Evolutionary conservation across 2,797 vertebrate species (phyloP).

Genomic region (Vultur gryphus): DNA sequence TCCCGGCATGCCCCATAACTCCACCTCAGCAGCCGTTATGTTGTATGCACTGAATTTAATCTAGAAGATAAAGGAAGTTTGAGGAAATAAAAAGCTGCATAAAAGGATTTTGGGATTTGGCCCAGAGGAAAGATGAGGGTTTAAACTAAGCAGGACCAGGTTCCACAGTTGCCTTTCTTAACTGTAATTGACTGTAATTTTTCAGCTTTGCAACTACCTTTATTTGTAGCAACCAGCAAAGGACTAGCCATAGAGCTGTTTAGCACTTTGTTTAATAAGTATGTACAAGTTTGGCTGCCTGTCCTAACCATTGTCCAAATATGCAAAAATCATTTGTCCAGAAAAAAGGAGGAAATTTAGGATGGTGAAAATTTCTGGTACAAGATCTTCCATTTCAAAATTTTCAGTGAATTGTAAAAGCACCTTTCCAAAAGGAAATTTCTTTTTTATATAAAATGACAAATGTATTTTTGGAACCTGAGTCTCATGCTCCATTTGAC

Average conservation of each 20-base stretch:
- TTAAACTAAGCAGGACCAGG: neutral
- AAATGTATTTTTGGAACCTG: neutral
- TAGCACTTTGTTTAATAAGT: neutral
- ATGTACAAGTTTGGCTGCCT: neutral
- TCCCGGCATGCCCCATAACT: neutral
- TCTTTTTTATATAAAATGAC: neutral
- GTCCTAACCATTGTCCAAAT: neutral
- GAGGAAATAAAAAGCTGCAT: neutral
- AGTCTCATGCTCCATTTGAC: neutral
- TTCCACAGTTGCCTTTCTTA: neutral
- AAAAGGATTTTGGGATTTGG: neutral
- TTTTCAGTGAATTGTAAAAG: neutral
- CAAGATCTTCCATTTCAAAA: neutral
- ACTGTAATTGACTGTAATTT: neutral
- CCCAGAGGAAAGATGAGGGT: neutral
- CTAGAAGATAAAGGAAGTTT: slow-evolving; percentile 1
- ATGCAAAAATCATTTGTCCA: neutral
- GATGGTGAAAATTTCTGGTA: neutral
- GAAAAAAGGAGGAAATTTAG: neutral
- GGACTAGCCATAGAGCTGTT: neutral
- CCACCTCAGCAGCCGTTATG: slow-evolving; percentile 3
- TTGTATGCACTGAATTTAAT: neutral
- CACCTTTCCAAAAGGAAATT: neutral
- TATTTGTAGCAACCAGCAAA: neutral
- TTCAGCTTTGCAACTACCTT: neutral